Percentiles rank a stretch among this genome's conserved stretches.
Evolutionary conservation across 2,113 vertebrate genomes (phyloP).

Genomic region (Zeus faber): DNA sequence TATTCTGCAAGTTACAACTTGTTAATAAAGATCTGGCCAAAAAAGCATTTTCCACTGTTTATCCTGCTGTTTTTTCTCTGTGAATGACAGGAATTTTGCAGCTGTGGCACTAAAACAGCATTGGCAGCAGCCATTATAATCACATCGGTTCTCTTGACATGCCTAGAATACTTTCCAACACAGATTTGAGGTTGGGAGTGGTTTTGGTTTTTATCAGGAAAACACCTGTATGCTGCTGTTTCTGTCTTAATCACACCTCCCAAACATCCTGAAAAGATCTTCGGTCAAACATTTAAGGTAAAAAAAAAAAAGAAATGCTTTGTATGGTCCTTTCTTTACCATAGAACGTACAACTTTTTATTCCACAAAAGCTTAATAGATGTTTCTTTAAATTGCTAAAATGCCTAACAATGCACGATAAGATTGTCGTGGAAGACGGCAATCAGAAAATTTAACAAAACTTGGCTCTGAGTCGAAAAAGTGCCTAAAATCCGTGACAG

Average conservation of each 20-base stretch:
- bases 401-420: too few relatives aligned
- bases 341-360: too few relatives aligned
- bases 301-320: too few relatives aligned
- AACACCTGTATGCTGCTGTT: conserved; percentile 28
- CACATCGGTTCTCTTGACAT: conserved; percentile 39
- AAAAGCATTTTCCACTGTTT: conserved; percentile 6
- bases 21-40: conserved; percentile 56
- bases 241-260: conserved; percentile 15
- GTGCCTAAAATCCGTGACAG: too few relatives aligned
- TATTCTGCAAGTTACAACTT: conserved; percentile 24
- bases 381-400: too few relatives aligned
- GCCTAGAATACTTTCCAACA: conserved; percentile 43
- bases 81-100: conserved; percentile 33
- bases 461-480: too few relatives aligned
- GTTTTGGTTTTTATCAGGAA: conserved; percentile 33
- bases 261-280: too few relatives aligned
- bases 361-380: too few relatives aligned
- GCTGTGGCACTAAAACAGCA: conserved; percentile 30
- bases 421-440: too few relatives aligned
- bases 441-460: too few relatives aligned
- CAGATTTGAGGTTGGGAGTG: conserved; percentile 10
- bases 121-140: conserved; percentile 29
- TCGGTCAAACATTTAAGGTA: too few relatives aligned
- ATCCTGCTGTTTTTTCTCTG: conserved; percentile 10
- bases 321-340: too few relatives aligned